Percentiles rank a stretch among this genome's conserved stretches.
phyloP scores from a whole-genome alignment of 2,888 invertebrate genomes.

The Eristalis arbustorum region DNA sequence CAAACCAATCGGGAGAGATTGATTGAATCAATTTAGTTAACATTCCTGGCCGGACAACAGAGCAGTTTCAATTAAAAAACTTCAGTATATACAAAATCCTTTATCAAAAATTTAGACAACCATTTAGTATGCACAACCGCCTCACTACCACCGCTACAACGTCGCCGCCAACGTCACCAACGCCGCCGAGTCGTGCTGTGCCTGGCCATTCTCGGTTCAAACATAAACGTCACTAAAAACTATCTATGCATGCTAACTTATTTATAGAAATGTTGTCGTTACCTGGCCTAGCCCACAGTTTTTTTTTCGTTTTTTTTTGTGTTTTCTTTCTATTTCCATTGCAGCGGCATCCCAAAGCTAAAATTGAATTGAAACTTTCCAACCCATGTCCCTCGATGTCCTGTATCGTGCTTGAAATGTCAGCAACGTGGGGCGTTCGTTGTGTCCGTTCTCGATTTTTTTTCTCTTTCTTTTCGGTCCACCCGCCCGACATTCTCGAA shows the following conservation, averaged over 20 bases:
- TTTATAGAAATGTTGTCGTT: conserved; percentile 65
- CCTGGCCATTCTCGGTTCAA: conserved; percentile 24
- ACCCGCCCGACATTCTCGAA: conserved; percentile 23
- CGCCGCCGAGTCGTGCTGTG: not conserved
- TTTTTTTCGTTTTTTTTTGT: not conserved
- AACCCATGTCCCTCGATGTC: not conserved
- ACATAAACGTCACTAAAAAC: conserved; percentile 61
- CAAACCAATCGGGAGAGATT: conserved; percentile 56
- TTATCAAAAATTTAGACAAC: conserved; percentile 60
- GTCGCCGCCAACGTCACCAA: not conserved
- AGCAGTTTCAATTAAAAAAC: conserved; percentile 52
- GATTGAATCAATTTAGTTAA: conserved; percentile 61
- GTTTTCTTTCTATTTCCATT: conserved; percentile 1
- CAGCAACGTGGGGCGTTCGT: conserved; percentile 21
- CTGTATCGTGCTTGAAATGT: conserved; percentile 54
- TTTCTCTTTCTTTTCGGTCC: too few relatives aligned
- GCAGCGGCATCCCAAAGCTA: conserved; percentile 29
- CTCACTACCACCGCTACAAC: not conserved
- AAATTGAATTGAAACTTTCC: conserved; percentile 66
- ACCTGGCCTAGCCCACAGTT: not conserved
- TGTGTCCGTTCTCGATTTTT: not conserved
- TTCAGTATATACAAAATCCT: conserved; percentile 25
- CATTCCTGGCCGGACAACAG: conserved; percentile 20
- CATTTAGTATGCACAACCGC: conserved; percentile 54
- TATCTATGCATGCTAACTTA: conserved; percentile 68